Evolutionary conservation across 2,888 invertebrate species (phyloP).

Genomic region (Poecilus cupreus): DNA sequence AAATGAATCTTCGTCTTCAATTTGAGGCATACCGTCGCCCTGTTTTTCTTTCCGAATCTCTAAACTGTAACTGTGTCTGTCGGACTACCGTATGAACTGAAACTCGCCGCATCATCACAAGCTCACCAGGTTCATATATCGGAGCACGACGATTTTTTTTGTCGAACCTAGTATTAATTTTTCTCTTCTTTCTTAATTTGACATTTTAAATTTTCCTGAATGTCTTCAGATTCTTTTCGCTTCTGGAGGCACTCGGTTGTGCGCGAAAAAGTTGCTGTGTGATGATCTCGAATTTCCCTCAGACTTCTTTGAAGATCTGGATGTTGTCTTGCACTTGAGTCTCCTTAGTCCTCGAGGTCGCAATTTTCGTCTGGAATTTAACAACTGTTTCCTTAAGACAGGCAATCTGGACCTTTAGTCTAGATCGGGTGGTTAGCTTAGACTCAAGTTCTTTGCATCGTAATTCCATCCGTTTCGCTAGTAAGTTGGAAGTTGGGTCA

Average conservation of each 20-base stretch:
- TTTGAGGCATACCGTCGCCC: no score
- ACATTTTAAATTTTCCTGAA: no score
- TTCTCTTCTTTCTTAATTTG: no score
- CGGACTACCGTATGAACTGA: no score
- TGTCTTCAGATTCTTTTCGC: slow-evolving; percentile 85
- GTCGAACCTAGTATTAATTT: no score
- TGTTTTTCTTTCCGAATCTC: no score
- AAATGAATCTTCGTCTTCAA: no score
- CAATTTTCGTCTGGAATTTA: slow-evolving; percentile 83
- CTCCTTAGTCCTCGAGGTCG: slow-evolving; percentile 82
- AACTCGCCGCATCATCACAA: no score
- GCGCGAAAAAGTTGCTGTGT: slow-evolving; percentile 80
- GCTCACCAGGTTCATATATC: no score
- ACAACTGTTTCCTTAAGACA: slow-evolving; percentile 85
- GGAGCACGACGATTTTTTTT: no score
- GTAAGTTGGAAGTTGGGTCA: slow-evolving; percentile 82
- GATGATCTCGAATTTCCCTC: slow-evolving; percentile 85
- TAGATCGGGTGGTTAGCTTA: slow-evolving; percentile 87
- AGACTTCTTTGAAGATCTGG: slow-evolving; percentile 82
- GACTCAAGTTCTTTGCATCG: slow-evolving; percentile 93
- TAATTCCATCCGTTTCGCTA: slow-evolving; percentile 86
- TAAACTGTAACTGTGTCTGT: no score
- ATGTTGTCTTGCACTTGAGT: slow-evolving; percentile 85
- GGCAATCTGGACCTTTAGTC: slow-evolving; percentile 86
- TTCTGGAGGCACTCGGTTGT: slow-evolving; percentile 85